Evolutionary conservation across 2,888 invertebrate species (phyloP), one percentile per base, ranked within the genome.

Genomic region (Oligia fasciuncula): DNA sequence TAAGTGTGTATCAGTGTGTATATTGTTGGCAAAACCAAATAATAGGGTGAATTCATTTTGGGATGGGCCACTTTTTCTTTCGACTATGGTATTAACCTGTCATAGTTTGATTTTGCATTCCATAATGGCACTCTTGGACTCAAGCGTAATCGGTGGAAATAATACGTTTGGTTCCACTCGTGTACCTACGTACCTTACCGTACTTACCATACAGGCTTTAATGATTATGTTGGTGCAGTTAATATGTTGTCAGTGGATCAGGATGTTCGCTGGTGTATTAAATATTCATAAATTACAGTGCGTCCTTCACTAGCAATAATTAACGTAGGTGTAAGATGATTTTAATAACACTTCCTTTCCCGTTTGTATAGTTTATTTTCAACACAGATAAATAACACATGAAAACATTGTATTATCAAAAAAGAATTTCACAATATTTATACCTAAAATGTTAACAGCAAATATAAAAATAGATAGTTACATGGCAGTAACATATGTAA

Each of bases 261-360:
- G 86, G 83, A 87, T 80, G 80, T 75, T 77, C n/a, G 72, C 67
- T 63, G 57, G 63, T 46, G 75, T 74, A 84, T 75, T 84, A 57
- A 80, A 77, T 85, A 84, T 84, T 84, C 62, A 85, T 84, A 72
- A 80, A 80, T 80, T 77, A 74, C 71, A 35, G 66, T 14, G 72
- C 72, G 87, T 80, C 87, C 87, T 80, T 77, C 74, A 75, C 67
- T 73, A 43, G 17, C 51, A 40, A 51, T 74, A 75, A 87, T 80
- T 72, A 75, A 63, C n/a, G 74, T 84, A 70, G 76, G 71, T 66
- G 79, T 80, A 74, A 60, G 57, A 60, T 76, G 43, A 73, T 80
- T 81, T 54, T 67, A 85, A 84, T 86, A 85, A 84, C 23, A 87
- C 72, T 87, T 87, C 80, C 66, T 69, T 77, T 80, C 4, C 65